Evolutionary conservation across 2,888 invertebrate species (phyloP), one percentile per base, ranked within the genome.

Genomic region (Catocala nupta): DNA sequence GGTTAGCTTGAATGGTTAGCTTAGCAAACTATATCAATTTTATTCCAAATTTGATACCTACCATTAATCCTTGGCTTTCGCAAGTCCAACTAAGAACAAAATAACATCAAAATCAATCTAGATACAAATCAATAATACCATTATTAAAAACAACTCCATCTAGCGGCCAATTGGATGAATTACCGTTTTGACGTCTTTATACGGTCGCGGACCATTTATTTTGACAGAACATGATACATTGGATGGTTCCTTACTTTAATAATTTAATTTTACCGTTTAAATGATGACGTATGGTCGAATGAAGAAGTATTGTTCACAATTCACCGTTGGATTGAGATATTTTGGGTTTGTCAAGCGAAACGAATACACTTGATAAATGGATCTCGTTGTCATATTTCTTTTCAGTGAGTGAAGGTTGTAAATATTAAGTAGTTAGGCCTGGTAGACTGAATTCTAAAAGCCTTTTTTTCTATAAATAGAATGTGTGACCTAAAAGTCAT

Each of bases 211-310:
- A 68, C 78, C 72, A 80, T 84, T 81, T 80, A 82, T 82, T 82
- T 79, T 83, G 86, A 82, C 84, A 78, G 66, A 70, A 73, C 65
- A 75, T 80, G 81, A 82, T 81, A 71, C 74, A 83, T 82, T 73
- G 77, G 68, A 63, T 69, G 68, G 74, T 75, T 71, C 73, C 64
- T 74, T 80, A 77, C 63, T 51, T 36, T 8, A 53, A 76, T 80
- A 81, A 83, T 83, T 81, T 83, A 82, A 80, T 83, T 83, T 82
- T 84, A 87, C 85, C 83, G 84, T 86, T 85, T 77, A 82, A 75
- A 80, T 79, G 80, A 80, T 85, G 84, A 85, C 81, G 72, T 65
- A 77, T 77, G 62, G 67, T 65, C 53, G 45, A 54, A 54, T 44
- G 52, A 51, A 55, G 63, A 54, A 56, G 50, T 57, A 58, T 60